Conservation (phyloP, 2,888 invertebrate species). For the Tiphia femorata region DNA sequence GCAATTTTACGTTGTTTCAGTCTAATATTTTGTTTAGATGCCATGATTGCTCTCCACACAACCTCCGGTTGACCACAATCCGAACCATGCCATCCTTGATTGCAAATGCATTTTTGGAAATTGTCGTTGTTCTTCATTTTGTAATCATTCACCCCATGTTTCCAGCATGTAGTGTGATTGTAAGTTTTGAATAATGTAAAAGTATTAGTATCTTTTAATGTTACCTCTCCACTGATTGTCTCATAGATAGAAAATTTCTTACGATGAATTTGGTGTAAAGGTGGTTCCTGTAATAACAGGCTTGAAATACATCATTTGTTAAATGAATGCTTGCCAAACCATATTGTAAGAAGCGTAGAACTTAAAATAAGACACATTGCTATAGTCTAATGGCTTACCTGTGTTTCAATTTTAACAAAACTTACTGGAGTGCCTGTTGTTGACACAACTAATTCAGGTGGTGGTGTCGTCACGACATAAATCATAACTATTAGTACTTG, state of each 20-base stretch:
- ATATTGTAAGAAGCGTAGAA: neutral
- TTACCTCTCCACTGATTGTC: constrained; percentile 53
- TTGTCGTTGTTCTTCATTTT: constrained; percentile 53
- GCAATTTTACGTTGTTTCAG: constrained; percentile 68
- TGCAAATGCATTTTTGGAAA: constrained; percentile 70
- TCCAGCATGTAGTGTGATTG: constrained; percentile 61
- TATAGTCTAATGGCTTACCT: constrained; percentile 23
- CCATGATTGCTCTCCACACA: constrained; percentile 76
- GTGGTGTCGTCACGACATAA: constrained; percentile 63
- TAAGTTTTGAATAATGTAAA: constrained; percentile 52
- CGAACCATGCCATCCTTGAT: constrained; percentile 75
- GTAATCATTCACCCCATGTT: constrained; percentile 54
- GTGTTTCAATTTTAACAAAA: constrained; percentile 56
- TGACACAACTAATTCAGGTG: constrained; percentile 48
- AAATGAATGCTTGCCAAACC: neutral
- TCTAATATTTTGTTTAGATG: constrained; percentile 70
- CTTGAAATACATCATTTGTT: neutral
- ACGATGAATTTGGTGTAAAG: constrained; percentile 24
- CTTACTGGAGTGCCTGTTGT: constrained; percentile 56
- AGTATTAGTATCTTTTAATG: constrained; percentile 56
- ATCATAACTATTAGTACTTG: constrained; percentile 66
- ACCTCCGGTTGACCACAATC: constrained; percentile 79
- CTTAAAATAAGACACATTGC: neutral
- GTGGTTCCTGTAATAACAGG: constrained; percentile 35
- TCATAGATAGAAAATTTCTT: constrained; percentile 45